phyloP scores from a whole-genome alignment of 2,888 invertebrate species.

The Eupithecia inturbata region DNA sequence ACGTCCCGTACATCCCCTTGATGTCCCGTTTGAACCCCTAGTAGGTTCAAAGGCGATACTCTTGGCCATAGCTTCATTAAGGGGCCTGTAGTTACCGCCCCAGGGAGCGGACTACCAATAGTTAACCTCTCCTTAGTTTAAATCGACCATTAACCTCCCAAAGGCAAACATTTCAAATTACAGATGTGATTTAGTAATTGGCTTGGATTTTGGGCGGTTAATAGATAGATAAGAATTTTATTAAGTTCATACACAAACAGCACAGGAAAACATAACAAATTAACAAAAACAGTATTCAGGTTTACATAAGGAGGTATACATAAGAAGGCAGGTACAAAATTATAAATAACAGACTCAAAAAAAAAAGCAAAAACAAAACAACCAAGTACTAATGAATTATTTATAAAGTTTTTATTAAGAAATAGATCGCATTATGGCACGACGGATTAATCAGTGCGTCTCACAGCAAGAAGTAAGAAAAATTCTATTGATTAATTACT shows the following conservation, averaged over 20 bases:
- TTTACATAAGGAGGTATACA: too few relatives aligned
- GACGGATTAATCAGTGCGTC: not conserved
- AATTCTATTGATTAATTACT: not conserved
- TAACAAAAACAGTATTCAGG: too few relatives aligned
- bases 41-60: constrained; percentile 29
- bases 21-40: constrained; percentile 16
- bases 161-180: constrained; percentile 62
- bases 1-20: constrained; percentile 3
- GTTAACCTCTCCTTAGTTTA: constrained; percentile 68
- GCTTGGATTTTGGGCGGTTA: constrained; percentile 44
- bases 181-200: constrained; percentile 57
- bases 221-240: too few relatives aligned
- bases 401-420: constrained; percentile 22
- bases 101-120: constrained; percentile 51
- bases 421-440: not conserved
- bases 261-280: too few relatives aligned
- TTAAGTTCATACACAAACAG: too few relatives aligned
- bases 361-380: too few relatives aligned
- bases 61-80: constrained; percentile 42
- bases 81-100: constrained; percentile 49
- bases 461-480: not conserved
- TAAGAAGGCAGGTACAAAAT: too few relatives aligned
- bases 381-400: constrained; percentile 38
- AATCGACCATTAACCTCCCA: constrained; percentile 66
- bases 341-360: too few relatives aligned